A percentile compares a stretch with the other conserved stretches of the same genome.
phyloP scores from a whole-genome alignment of 2,888 invertebrate genomes.

The Drosophila helvetica region DNA sequence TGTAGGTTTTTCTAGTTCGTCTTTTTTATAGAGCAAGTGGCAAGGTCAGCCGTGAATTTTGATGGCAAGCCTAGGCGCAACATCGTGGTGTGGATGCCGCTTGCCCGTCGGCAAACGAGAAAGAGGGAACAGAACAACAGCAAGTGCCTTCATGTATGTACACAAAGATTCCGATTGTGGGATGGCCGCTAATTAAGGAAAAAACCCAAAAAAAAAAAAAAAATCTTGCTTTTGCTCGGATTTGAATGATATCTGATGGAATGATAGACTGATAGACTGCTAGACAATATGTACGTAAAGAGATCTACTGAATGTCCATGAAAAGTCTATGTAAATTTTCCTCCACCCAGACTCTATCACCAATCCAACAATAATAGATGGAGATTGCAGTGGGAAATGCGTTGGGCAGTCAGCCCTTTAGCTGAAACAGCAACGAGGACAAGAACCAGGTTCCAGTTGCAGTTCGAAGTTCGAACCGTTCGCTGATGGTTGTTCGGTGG shows the following conservation, averaged over 20 bases:
- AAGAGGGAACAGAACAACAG: background rate
- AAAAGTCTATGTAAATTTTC: too few relatives aligned
- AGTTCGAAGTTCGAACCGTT: slow-evolving; percentile 11
- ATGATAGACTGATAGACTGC: too few relatives aligned
- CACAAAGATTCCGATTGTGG: background rate
- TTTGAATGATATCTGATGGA: too few relatives aligned
- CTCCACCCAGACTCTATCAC: too few relatives aligned
- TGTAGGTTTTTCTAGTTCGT: slow-evolving; percentile 45
- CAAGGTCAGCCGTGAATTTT: slow-evolving; percentile 64
- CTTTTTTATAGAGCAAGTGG: slow-evolving; percentile 56
- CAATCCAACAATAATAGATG: too few relatives aligned
- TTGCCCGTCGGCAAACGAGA: slow-evolving; percentile 16
- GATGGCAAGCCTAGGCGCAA: slow-evolving; percentile 35
- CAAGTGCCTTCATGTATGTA: slow-evolving; percentile 3
- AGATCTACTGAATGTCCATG: too few relatives aligned
- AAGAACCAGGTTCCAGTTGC: background rate
- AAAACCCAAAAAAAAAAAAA: too few relatives aligned
- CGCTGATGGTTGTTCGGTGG: slow-evolving; percentile 26
- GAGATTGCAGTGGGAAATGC: too few relatives aligned
- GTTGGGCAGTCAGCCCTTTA: too few relatives aligned
- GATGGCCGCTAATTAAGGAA: background rate
- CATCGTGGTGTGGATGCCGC: slow-evolving; percentile 2
- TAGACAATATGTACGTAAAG: too few relatives aligned
- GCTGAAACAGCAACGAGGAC: too few relatives aligned
- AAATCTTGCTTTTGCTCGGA: rapidly evolving